Conservation (phyloP, 2,113 vertebrate genomes). For the Pterocles gutturalis region DNA sequence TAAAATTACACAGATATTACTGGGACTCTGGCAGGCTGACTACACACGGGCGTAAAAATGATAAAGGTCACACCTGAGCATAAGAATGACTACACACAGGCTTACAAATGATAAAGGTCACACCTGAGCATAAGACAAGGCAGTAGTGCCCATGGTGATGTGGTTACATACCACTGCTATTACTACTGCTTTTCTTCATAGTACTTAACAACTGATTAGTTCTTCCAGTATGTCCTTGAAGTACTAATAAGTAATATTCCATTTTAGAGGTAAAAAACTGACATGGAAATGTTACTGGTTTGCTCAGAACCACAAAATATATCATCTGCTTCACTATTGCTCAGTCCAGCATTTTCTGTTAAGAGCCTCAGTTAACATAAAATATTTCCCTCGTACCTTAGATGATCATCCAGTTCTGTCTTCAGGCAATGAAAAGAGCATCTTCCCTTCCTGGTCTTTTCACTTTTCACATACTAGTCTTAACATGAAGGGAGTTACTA, state of each 20-base stretch:
- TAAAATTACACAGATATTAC: background rate
- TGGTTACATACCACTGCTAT: background rate
- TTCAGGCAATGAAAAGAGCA: background rate
- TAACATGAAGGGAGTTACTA: background rate
- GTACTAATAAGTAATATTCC: background rate
- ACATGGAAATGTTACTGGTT: background rate
- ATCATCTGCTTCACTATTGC: background rate
- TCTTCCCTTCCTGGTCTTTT: background rate
- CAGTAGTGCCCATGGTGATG: background rate
- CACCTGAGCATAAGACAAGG: background rate
- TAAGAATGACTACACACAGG: background rate
- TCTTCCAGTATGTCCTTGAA: background rate
- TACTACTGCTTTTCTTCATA: background rate
- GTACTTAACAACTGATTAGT: background rate
- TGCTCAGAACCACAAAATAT: background rate
- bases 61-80: background rate
- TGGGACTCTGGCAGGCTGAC: background rate
- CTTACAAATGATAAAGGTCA: background rate
- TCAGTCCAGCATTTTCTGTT: background rate
- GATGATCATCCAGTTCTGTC: background rate
- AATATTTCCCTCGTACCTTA: background rate
- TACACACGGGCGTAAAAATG: background rate
- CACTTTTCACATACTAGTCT: background rate
- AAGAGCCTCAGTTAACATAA: background rate
- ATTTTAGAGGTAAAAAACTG: background rate